Percentiles rank a stretch among this genome's conserved stretches.
Conservation (phyloP, 2,888 invertebrate genomes). For the Monoplex corrugatus region DNA sequence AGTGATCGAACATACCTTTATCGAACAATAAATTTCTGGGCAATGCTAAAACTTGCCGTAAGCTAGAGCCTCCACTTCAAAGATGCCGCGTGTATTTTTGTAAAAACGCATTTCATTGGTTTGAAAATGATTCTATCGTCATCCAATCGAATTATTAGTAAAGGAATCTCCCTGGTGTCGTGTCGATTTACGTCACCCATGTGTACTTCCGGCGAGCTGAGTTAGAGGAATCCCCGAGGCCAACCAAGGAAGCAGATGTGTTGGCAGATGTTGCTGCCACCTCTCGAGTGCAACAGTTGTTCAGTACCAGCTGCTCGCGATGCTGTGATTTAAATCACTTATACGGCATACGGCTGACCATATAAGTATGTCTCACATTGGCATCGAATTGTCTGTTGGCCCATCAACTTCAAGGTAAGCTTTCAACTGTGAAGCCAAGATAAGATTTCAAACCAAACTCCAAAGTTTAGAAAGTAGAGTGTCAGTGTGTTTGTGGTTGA, state of each 20-base stretch:
- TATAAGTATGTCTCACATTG: not conserved
- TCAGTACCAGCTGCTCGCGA: no score
- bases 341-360: not conserved
- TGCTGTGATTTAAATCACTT: no score
- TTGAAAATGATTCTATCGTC: not conserved
- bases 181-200: not conserved
- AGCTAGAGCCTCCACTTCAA: not conserved
- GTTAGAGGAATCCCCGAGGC: no score
- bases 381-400: not conserved
- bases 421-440: no score
- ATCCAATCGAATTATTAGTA: not conserved
- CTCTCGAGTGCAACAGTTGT: no score
- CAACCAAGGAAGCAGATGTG: no score
- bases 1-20: no score
- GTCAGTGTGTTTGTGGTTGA: no score
- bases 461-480: no score
- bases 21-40: no score
- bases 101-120: not conserved
- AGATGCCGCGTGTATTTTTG: not conserved
- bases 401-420: not conserved
- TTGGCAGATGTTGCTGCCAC: not conserved
- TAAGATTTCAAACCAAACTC: no score
- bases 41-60: no score
- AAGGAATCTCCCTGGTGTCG: constrained; percentile 11
- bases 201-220: not conserved